Percentiles rank a stretch among this genome's conserved stretches.
phyloP scores from a whole-genome alignment of 2,113 vertebrate genomes.

The Miniopterus natalensis region DNA sequence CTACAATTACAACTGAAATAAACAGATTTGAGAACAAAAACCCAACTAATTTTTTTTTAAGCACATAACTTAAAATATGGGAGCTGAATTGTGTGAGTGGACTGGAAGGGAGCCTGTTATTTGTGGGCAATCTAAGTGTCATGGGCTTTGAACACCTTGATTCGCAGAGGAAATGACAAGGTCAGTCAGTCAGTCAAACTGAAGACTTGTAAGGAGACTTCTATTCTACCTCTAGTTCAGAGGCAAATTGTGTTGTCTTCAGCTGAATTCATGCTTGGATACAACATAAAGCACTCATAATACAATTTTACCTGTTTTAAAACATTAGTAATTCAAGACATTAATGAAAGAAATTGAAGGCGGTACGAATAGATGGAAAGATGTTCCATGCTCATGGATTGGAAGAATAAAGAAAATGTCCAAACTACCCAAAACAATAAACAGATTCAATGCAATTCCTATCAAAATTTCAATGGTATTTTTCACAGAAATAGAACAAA shows the following conservation, averaged over 20 bases:
- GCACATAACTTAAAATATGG: conserved; percentile 16
- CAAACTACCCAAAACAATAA: not conserved
- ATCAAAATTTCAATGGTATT: conserved; percentile 3
- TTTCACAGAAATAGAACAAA: conserved; percentile 24
- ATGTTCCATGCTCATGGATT: not conserved
- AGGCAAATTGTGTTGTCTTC: conserved; percentile 30
- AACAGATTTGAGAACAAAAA: conserved; percentile 55
- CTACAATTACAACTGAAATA: conserved; percentile 38
- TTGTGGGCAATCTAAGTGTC: not conserved
- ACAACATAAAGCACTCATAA: conserved; percentile 11
- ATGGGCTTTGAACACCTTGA: not conserved
- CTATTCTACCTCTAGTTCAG: not conserved
- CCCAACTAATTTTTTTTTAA: conserved; percentile 45
- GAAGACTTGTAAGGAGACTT: conserved; percentile 7
- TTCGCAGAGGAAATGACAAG: not conserved
- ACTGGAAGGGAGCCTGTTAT: not conserved
- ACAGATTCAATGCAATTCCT: not conserved
- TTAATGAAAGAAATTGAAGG: conserved; percentile 9
- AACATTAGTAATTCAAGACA: not conserved
- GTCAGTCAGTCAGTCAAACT: not conserved
- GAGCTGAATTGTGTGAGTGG: conserved; percentile 6
- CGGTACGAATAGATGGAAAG: conserved; percentile 16
- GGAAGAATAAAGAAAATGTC: conserved; percentile 13
- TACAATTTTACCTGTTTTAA: conserved; percentile 32
- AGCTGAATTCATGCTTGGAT: conserved; percentile 14